Base-by-base conservation (phyloP, 1,140 invertebrate species). In the Drosophila lowei region DNA sequence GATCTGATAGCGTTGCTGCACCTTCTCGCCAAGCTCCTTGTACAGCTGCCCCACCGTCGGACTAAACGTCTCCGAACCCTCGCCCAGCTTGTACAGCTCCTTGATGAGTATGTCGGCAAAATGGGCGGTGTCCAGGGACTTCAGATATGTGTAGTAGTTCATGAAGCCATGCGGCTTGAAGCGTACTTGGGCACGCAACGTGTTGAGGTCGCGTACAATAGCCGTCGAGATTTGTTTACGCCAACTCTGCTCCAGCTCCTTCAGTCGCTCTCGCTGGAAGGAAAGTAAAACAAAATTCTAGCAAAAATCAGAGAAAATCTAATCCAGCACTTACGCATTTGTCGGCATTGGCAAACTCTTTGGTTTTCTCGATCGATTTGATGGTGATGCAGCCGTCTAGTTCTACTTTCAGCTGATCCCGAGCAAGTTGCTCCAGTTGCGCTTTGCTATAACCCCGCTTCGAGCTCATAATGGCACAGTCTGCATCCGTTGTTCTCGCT, bases 21-120 rank as follows among this genome's bases (percentile, higher is more conserved):
- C 94, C 90, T 94, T 93, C n/a, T 91, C 85, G 18, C 97, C 97
- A 0, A 98, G 84, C n/a, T 94, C 92, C 66, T 92, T 91, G 78
- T 95, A 94, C 9, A 98, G 90, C 38, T 93, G 83, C 50, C 91
- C 92, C 2, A 95, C 92, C 3, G 94, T 93, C 0, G 95, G 95
- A 91, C 96, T 97, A 90, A 95, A 98, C 0, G 94, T 94, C 81
- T 97, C 96, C 0, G 96, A 97, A 2, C 95, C 95, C 76, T 95
- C 93, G 0, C 95, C 94, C 13, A 97, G 75, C 63, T 94, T 93
- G 57, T 92, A 92, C 5, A 96, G 92, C 92, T 97, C 95, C 86
- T 93, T 92, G 63, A 95, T 92, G 44, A 95, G 93, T 44, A 93
- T 91, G 61, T 95, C 93, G 1, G 95, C 92, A 85, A 95, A 96